Evolutionary conservation across 2,797 vertebrate genomes (phyloP), one percentile per base, ranked within the genome.

Genomic region (Miichthys miiuy): DNA sequence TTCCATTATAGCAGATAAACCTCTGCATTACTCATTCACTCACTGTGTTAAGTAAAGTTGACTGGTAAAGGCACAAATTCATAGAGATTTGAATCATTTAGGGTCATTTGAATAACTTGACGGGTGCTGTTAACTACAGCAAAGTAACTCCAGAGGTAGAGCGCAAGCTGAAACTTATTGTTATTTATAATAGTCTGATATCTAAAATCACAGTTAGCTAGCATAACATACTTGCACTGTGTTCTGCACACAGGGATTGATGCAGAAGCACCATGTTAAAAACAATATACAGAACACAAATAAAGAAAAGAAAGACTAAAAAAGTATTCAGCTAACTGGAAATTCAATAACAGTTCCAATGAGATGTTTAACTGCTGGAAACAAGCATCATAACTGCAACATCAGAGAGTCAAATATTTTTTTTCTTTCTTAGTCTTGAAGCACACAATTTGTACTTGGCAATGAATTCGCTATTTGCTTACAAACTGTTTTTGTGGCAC

Each of bases 391-490:
- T 3, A 30, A 55, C 18, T 66, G 42, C 20, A 56, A 30, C 27
- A 41, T 48, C 42, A 47, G 42, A 48, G n/a, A 25, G 17, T 11
- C 25, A 16, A 23, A 25, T n/a, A 0, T 10, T 46, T 44, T 42
- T 38, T 30, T 5, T 68, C 2, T 55, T 51, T 16, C 18, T 76
- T 14, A 6, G 6, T 62, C 62, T 62, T 41, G 27, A 71, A 51
- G 21, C 5, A 7, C 0, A 0, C n/a, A 42, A 30, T 50, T 63
- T 56, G 56, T 2, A n/a, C 23, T 67, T 60, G 65, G 46, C 12
- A 1, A 57, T 64, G 58, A 50, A n/a, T 63, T 44, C 57, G 46
- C 17, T 48, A 7, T 79, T 79, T 63, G 30, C 41, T 56, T 25
- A n/a, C 48, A 34, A 13, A 55, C 54, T 0, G 4, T 27, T 20